Evolutionary conservation across 2,797 vertebrate species (phyloP).

Genomic region (Tiaroga cobitis): DNA sequence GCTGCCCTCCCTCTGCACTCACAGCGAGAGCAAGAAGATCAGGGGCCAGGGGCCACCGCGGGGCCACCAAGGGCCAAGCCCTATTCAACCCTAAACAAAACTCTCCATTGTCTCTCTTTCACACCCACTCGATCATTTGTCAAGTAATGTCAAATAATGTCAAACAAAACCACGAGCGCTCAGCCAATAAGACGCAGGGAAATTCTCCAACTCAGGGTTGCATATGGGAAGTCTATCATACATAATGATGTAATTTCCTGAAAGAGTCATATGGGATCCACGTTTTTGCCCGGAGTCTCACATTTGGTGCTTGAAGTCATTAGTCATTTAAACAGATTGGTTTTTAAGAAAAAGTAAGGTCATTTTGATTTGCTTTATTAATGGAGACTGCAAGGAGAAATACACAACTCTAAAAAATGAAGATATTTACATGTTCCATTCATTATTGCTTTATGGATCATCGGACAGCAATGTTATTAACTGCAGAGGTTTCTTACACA

Average conservation of each 20-base stretch:
- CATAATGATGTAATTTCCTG: constrained; percentile 38
- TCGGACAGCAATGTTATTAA: constrained; percentile 1
- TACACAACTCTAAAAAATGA: constrained; percentile 28
- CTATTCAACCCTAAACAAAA: constrained; percentile 67
- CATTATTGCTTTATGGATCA: background rate
- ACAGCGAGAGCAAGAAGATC: constrained; percentile 73
- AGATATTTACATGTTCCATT: constrained; percentile 23
- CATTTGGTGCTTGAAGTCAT: constrained; percentile 7
- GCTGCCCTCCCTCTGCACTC: constrained; percentile 47
- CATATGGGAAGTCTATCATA: constrained; percentile 30
- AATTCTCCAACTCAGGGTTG: constrained; percentile 24
- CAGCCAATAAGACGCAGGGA: constrained; percentile 54
- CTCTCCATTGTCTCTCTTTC: constrained; percentile 69
- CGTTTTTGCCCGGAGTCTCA: background rate
- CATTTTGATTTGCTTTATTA: background rate
- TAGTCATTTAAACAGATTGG: constrained; percentile 13
- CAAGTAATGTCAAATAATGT: constrained; percentile 74
- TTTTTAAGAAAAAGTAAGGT: constrained; percentile 14
- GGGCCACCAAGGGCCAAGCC: constrained; percentile 49
- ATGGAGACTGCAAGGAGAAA: background rate
- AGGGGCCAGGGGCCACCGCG: constrained; percentile 53
- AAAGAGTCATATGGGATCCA: constrained; percentile 26
- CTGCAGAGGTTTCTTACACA: background rate
- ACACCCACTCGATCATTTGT: constrained; percentile 68
- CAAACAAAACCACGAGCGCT: constrained; percentile 66